Evolutionary conservation across 2,888 invertebrate species (phyloP), one percentile per base, ranked within the genome.

Genomic region (Mesorhabditis spiculigera): DNA sequence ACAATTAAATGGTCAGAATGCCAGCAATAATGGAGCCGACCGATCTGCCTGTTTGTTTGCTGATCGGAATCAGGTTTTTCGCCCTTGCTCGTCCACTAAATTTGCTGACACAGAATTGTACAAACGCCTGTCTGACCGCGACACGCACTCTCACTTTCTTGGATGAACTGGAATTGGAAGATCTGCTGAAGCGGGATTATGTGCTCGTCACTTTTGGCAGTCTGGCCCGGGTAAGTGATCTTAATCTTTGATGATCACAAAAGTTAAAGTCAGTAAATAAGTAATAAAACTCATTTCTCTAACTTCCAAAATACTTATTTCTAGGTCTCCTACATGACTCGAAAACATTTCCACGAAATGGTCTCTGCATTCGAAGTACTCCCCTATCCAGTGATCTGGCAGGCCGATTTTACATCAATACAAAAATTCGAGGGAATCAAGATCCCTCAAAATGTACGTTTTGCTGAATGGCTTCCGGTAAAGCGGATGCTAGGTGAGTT

Each of bases 391-490:
- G 58, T 50, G 8, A 50, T 50, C 58, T 50, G 58, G 58, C 58
- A 50, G n/a, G 58, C 58, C 58, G 58, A 50, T 50, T n/a, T 13
- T 13, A 50, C 10, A n/a, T 50, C 58, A 1, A n/a, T 13, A n/a
- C 10, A 3, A n/a, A 50, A 50, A 50, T 50, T 50, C 58, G 58
- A 50, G 8, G 58, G 58, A n/a, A 50, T 50, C n/a, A 13, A 10
- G 8, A 50, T 50, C n/a, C 58, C 58, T 13, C 1, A 50, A n/a
- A 50, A 50, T 50, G 58, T 50, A 13, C n/a, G n/a, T 50, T 50
- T 50, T 50, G 58, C 58, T 50, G 58, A 50, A 10, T 50, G 58
- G 58, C n/a, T 50, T 13, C 58, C 58, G 58, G 58, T 50, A n/a
- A 50, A 50, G 58, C 8, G 58, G 58, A 50, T 50, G 8, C 3